Evolutionary conservation across 35 echinoderm and acorn worm species (phyloP), one percentile per base, ranked within the genome.

Genomic region (Heliocidaris tuberculata): DNA sequence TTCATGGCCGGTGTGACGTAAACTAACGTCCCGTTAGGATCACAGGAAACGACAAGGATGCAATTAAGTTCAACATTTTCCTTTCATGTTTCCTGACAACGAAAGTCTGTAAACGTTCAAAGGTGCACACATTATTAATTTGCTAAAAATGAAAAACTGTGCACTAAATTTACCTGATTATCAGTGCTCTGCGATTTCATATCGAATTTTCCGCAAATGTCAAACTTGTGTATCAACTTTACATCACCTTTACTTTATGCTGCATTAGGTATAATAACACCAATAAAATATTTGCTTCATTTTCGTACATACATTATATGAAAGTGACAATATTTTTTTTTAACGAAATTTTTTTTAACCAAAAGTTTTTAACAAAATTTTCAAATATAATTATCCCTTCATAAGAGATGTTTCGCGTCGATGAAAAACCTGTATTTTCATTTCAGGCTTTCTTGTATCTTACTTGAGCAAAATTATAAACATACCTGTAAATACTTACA

Each of bases 61-160:
- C 65, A 78, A 78, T 78, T 78, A 78, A 78, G 65, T 78, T 78
- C 21, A 78, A n/a, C 65, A 78, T 78, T 78, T 78, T 78, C 65
- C 65, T 78, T 78, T 78, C 17, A 19, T 7, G 65, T 78, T 78
- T 78, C 65, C 65, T 78, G 65, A 78, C 19, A 78, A 78, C 65
- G 19, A 78, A n/a, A 78, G 65, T 78, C 65, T 78, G 65, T n/a
- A 78, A 29, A 27, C 17, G 65, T n/a, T 78, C 27, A 27, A 27
- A 78, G 65, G 2, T 13, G 52, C 0, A 56, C 52, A 56, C 15
- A 19, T 5, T 78, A 7, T 27, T 4, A 78, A 21, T 27, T 7
- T 78, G 65, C 21, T 21, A 13, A 78, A 78, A 78, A 78, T 78
- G 65, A 4, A 78, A 78, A 7, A n/a, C 27, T 78, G 21, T 78